Conservation (phyloP, 2,888 invertebrate genomes). For the Protonemura montana region DNA sequence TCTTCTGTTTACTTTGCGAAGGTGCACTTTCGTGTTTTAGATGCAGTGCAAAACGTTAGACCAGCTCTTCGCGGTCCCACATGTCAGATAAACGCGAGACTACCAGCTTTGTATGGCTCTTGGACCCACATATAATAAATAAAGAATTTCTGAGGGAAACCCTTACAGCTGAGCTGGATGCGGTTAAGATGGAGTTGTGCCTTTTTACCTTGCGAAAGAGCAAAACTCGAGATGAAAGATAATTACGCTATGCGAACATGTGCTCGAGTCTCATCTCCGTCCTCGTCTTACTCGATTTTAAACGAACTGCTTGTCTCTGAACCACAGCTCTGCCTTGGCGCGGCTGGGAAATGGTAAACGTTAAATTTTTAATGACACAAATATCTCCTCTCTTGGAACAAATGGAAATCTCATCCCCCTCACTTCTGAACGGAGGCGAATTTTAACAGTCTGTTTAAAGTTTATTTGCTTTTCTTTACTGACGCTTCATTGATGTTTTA, state of each 20-base stretch:
- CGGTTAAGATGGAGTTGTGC: not conserved
- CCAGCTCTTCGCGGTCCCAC: not conserved
- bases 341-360: not conserved
- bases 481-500: slow-evolving; percentile 26
- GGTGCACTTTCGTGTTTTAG: slow-evolving; percentile 4
- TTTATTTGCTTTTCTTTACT: slow-evolving; percentile 8
- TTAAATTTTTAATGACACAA: slow-evolving; percentile 4
- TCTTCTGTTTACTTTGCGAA: not conserved
- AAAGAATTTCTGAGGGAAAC: not conserved
- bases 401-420: not conserved
- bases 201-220: not conserved
- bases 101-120: not conserved
- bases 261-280: not conserved
- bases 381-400: not conserved
- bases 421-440: not conserved
- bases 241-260: not conserved
- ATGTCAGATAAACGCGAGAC: not conserved
- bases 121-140: not conserved
- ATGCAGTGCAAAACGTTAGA: not conserved
- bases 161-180: not conserved
- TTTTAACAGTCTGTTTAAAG: slow-evolving; percentile 18
- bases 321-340: not conserved
- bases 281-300: not conserved
- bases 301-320: not conserved
- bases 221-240: not conserved